Base-by-base conservation (phyloP, 2,797 vertebrate genomes). In the Channallabes apus region DNA sequence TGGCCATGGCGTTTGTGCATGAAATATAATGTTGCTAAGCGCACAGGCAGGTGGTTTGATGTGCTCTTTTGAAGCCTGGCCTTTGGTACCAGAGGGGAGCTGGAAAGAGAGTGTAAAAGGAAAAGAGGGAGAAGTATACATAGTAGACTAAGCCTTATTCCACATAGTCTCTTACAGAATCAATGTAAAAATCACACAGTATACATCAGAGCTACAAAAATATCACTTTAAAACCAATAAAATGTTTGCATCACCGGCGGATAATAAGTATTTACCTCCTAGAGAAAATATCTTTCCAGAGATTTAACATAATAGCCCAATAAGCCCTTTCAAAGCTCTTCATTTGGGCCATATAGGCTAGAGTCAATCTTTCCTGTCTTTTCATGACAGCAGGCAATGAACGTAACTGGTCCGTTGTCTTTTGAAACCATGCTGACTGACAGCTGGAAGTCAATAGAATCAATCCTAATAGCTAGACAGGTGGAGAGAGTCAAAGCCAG, bases 391-490 rank as follows among this genome's bases (percentile, higher is more conserved):
- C 86, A 77, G 62, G 84, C 68, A 67, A 68, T 62, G 56, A 24
- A 79, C 17, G 29, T 15, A 82, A 80, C 72, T 77, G 62, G 89
- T 85, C 85, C 86, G 87, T 85, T 88, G 89, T 90, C 80, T 82
- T 89, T 91, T 92, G 91, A 88, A 88, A 92, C 91, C 90, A 91
- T 90, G 85, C 87, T 91, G 89, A 90, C 88, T 86, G 87, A 89
- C 90, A 89, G 89, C 89, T 90, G 91, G 91, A 91, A 91, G 88
- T 91, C 91, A 89, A 92, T 90, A 90, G 92, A 93, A 94, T 94
- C 92, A 93, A 93, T 94, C 92, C 91, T 94, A 94, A 93, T 93
- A 93, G 92, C 92, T 90, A 84, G 91, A 92, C 93, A 95, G 93
- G 94, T 93, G 93, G 92, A 92, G 90, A 83, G 67, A 84, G 82